phyloP scores from a whole-genome alignment of 2,797 vertebrate species.

The Todus mexicanus region DNA sequence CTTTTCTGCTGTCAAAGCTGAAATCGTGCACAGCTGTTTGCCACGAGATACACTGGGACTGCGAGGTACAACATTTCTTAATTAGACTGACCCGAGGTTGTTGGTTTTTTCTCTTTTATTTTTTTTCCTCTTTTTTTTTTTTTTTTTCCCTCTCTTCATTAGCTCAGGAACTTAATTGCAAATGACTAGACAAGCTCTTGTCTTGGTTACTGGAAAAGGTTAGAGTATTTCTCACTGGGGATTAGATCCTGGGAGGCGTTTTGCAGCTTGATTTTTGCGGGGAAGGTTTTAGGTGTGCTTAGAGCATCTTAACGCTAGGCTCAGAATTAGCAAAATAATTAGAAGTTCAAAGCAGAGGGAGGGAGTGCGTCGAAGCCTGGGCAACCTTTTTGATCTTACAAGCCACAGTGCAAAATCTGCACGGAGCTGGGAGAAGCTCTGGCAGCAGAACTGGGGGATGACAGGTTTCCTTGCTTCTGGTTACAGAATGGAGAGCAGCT shows the following conservation, averaged over 20 bases:
- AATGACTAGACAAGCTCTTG: slow-evolving; percentile 43
- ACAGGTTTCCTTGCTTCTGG: background rate
- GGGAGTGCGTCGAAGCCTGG: background rate
- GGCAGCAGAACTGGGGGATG: background rate
- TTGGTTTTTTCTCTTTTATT: background rate
- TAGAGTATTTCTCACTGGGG: slow-evolving; percentile 22
- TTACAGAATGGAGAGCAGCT: background rate
- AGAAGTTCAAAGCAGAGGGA: slow-evolving; percentile 25
- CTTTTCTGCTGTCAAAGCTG: slow-evolving; percentile 57
- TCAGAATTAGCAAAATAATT: slow-evolving; percentile 53
- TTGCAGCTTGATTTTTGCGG: slow-evolving; percentile 20
- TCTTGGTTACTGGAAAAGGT: slow-evolving; percentile 36
- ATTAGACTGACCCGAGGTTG: slow-evolving; percentile 62
- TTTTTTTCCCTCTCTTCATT: too few species aligned
- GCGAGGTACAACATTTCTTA: slow-evolving; percentile 57
- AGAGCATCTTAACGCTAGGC: background rate
- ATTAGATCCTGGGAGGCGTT: slow-evolving; percentile 16
- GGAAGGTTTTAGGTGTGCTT: slow-evolving; percentile 46
- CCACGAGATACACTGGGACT: slow-evolving; percentile 36
- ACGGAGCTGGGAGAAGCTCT: background rate
- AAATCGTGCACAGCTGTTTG: slow-evolving; percentile 58
- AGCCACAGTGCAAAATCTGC: background rate
- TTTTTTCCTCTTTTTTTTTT: background rate
- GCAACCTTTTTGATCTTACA: slow-evolving; percentile 31
- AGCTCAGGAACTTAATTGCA: slow-evolving; percentile 59